Evolutionary conservation across 2,113 vertebrate genomes (phyloP), one percentile per base, ranked within the genome.

Genomic region (Otolemur garnettii): DNA sequence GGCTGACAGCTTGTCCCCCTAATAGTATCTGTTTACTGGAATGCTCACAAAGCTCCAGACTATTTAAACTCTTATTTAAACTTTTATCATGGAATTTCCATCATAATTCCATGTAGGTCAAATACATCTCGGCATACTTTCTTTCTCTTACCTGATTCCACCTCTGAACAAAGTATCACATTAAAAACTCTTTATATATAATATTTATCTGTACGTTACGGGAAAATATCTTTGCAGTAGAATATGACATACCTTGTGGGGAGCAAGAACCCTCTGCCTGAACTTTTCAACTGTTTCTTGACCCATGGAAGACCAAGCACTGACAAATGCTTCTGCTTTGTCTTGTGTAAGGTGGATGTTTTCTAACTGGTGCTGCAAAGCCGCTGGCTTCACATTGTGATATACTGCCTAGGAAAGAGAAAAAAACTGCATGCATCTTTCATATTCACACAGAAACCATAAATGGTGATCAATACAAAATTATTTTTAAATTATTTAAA

Each of bases 221-320:
- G 18, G 77, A 78, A 85, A 93, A 60, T 45, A 60, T 26, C 7
- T 59, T 64, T 78, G 15, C 7, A 18, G 4, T 62, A 80, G 22
- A 24, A 45, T 35, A 81, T 4, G 21, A 33, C 38, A 19, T 98
- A 99, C 99, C 99, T 99, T 99, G 96, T 99, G 99, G 33, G 99
- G 99, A 24, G 99, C 98, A 96, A 99, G 99, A 95, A 98, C 98
- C 68, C 98, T 99, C 90, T 99, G 99, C 93, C 99, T 99, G 96
- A 99, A 99, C 94, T 99, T 99, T 85, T 99, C 99, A 53, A 99
- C 97, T 0, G 98, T 98, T 81, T 99, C 99, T 68, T 99, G 99
- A 78, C 99, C 99, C 72, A 98, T 94, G 18, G 98, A 97, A 0
- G 98, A 98, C 99, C 99, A 99, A 0, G 98, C 97, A 53, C 93